Percentiles rank a stretch among this genome's conserved stretches.
Evolutionary conservation across 2,797 vertebrate genomes (phyloP).

Genomic region (Clarias fuscus): DNA sequence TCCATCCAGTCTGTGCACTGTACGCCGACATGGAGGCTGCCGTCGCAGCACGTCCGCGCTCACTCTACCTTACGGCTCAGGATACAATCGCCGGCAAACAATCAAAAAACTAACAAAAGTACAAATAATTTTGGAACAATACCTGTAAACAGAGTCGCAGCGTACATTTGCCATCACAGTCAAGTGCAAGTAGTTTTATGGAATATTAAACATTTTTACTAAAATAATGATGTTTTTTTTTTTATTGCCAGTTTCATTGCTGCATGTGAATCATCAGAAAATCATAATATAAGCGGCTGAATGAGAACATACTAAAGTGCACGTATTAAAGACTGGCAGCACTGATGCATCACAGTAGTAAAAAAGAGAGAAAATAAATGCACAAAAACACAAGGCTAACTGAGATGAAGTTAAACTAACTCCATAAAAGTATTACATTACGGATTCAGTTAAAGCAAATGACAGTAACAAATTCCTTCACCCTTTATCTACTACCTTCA

Average conservation of each 20-base stretch:
- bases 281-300: slow-evolving; percentile 19
- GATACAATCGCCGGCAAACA: slow-evolving; percentile 31
- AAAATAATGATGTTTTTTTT: slow-evolving; percentile 47
- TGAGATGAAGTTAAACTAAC: slow-evolving; percentile 38
- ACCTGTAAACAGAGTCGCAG: slow-evolving; percentile 53
- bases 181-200: slow-evolving; percentile 50
- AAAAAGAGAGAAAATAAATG: slow-evolving; percentile 16
- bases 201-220: slow-evolving; percentile 43
- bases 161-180: slow-evolving; percentile 52
- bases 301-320: slow-evolving; percentile 32
- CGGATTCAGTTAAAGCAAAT: slow-evolving; percentile 21
- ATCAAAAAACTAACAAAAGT: slow-evolving; percentile 19
- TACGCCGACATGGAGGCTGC: slow-evolving; percentile 45
- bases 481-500: background rate
- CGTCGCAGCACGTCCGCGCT: slow-evolving; percentile 23
- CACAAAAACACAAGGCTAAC: slow-evolving; percentile 28
- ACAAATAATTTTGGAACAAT: slow-evolving; percentile 45
- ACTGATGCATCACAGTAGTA: slow-evolving; percentile 43
- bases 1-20: slow-evolving; percentile 43
- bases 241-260: slow-evolving; percentile 55
- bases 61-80: slow-evolving; percentile 17
- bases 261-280: slow-evolving; percentile 38
- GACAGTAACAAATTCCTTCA: slow-evolving; percentile 19
- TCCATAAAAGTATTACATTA: slow-evolving; percentile 19
- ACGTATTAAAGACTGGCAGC: slow-evolving; percentile 41